Percentiles rank a stretch among this genome's conserved stretches.
Conservation (phyloP, 2,797 vertebrate genomes). For the Xenops minutus region DNA sequence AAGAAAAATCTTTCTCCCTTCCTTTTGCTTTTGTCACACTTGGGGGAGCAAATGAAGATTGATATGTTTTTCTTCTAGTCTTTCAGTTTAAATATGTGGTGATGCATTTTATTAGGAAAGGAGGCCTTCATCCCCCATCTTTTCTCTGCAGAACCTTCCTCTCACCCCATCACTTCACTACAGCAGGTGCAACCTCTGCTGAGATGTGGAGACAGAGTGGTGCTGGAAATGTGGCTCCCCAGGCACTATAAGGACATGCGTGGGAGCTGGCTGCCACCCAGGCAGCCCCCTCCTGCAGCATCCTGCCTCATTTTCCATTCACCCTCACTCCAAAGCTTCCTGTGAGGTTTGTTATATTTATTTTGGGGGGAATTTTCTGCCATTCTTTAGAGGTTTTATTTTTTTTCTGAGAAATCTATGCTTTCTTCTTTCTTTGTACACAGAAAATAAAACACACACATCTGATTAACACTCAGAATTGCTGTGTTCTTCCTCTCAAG, state of each 20-base stretch:
- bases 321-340: not conserved
- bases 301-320: not conserved
- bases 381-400: not conserved
- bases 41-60: conserved; percentile 8
- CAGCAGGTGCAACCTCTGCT: not conserved
- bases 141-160: not conserved
- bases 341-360: not conserved
- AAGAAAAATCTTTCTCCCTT: not conserved
- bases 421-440: not conserved
- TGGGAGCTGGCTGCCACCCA: not conserved
- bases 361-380: not conserved
- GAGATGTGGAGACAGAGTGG: not conserved
- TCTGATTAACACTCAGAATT: not conserved
- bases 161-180: not conserved
- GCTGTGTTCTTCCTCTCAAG: not conserved
- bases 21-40: not conserved
- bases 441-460: not conserved
- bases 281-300: not conserved
- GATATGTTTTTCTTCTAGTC: conserved; percentile 20
- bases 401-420: not conserved
- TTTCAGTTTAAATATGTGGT: not conserved
- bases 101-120: not conserved
- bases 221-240: not conserved
- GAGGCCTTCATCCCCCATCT: not conserved
- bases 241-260: not conserved